These are phyloP conservation scores for Sebastes kiyomatsui DNA, from an alignment of 2,797 vertebrate species.

Conservation along the genomic window DNA sequence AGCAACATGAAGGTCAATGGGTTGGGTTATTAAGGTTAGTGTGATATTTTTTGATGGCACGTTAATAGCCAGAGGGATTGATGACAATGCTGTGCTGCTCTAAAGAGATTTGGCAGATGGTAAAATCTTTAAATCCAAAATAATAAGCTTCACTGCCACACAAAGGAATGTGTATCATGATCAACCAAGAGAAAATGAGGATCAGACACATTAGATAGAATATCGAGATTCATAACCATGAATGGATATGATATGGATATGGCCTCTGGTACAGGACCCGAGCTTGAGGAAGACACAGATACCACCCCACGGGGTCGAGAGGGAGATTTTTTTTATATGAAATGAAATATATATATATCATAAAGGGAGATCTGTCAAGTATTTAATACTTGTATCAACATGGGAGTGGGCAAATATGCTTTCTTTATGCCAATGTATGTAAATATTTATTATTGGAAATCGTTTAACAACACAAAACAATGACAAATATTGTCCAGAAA, in stretches of 20 bases:
- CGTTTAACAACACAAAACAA: no score
- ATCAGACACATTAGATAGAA: neutral
- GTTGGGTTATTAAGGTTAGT: slow-evolving; percentile 39
- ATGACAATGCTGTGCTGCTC: neutral
- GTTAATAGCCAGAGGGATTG: slow-evolving; percentile 14
- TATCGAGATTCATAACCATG: neutral
- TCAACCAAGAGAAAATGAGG: neutral
- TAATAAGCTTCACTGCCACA: neutral
- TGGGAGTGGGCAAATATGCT: no score
- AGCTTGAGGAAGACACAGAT: no score
- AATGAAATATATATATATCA: no score
- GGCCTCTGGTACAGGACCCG: no score
- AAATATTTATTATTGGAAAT: no score
- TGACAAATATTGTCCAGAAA: no score
- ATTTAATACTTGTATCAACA: no score
- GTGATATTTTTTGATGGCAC: neutral
- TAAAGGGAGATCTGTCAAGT: no score
- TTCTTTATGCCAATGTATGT: no score
- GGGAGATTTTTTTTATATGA: no score
- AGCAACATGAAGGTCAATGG: slow-evolving; percentile 25
- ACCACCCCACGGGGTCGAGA: no score
- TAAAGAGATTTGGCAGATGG: neutral
- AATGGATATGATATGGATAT: neutral
- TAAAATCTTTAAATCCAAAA: slow-evolving; percentile 29
- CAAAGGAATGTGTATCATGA: neutral